Evolutionary conservation across 2,113 vertebrate species (phyloP).

Genomic region (Bos javanicus): DNA sequence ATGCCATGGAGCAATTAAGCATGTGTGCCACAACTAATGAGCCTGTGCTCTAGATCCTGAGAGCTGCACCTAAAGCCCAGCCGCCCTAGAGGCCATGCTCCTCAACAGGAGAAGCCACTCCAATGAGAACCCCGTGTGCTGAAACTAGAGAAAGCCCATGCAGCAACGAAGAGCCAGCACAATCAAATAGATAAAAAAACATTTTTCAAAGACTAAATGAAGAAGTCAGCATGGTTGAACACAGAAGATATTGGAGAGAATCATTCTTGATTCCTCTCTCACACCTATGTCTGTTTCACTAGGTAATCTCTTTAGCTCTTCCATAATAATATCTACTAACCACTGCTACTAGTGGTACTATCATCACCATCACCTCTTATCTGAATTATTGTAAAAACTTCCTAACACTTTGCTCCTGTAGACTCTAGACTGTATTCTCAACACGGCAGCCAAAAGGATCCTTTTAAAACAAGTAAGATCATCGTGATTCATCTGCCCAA

Average conservation of each 20-base stretch:
- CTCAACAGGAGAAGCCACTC: background rate
- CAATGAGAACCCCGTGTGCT: rapidly evolving
- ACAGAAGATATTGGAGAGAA: background rate
- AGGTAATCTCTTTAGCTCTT: background rate
- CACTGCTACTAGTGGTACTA: background rate
- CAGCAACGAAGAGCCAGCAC: background rate
- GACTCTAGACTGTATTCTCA: background rate
- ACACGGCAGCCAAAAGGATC: background rate
- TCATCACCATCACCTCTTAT: background rate
- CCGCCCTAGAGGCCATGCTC: background rate
- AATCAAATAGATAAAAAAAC: background rate
- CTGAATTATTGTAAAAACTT: background rate
- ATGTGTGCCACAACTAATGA: background rate
- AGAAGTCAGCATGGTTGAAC: background rate
- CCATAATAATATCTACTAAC: background rate
- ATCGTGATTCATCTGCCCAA: constrained; percentile 1
- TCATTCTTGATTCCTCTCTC: background rate
- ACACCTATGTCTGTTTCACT: background rate
- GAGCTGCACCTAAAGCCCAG: background rate
- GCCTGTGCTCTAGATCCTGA: background rate
- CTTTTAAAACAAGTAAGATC: constrained; percentile 2
- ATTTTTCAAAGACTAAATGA: background rate
- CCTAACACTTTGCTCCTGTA: background rate
- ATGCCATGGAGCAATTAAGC: background rate
- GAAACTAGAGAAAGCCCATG: background rate